Percentiles rank a stretch among this genome's conserved stretches.
Evolutionary conservation across 53 echinoderm and acorn worm genomes (phyloP).

Genomic region (Temnopleurus reevesii): DNA sequence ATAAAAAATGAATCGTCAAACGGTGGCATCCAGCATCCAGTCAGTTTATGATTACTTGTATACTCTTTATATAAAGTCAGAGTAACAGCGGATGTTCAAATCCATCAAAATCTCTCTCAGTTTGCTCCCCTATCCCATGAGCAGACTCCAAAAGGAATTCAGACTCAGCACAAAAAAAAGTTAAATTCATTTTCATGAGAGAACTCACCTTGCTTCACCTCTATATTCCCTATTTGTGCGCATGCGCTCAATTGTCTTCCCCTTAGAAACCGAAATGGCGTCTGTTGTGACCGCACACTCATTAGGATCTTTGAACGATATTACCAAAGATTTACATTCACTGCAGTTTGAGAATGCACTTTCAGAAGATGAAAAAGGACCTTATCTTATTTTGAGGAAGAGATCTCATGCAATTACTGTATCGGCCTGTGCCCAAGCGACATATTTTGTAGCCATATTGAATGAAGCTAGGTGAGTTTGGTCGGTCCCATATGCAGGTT

Average conservation of each 20-base stretch:
- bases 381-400: constrained; percentile 70
- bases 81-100: too few relatives aligned
- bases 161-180: too few relatives aligned
- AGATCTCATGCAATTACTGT: constrained; percentile 88
- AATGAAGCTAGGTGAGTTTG: constrained; percentile 84
- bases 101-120: too few relatives aligned
- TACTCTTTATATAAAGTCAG: too few relatives aligned
- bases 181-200: too few relatives aligned
- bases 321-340: constrained; percentile 93
- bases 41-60: too few relatives aligned
- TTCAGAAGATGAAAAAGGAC: constrained; percentile 75
- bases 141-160: too few relatives aligned
- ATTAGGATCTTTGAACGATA: constrained; percentile 65
- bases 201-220: too few relatives aligned
- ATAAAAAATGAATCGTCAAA: too few relatives aligned
- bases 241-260: background rate
- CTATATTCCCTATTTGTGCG: too few relatives aligned
- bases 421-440: constrained; percentile 89
- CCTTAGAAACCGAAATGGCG: constrained; percentile 80
- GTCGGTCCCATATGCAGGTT: constrained; percentile 8
- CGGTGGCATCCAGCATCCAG: too few relatives aligned
- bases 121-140: too few relatives aligned
- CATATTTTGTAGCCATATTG: constrained; percentile 88
- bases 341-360: constrained; percentile 94
- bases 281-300: constrained; percentile 64